These are phyloP conservation scores for Nomada goodeniana DNA, from an alignment of 2,888 invertebrate species.

Conservation along the genomic window DNA sequence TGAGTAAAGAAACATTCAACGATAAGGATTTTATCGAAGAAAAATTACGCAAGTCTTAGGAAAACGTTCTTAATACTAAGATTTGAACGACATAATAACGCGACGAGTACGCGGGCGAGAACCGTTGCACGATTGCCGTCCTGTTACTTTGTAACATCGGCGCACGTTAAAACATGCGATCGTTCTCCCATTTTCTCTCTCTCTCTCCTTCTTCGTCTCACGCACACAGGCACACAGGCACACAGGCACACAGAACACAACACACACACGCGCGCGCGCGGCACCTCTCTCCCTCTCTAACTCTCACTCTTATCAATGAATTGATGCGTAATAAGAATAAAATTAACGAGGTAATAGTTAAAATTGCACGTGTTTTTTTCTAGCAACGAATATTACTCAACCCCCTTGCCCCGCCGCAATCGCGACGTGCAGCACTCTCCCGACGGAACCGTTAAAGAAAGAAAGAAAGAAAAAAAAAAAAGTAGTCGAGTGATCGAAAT, in stretches of 20 bases:
- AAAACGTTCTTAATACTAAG: conserved; percentile 65
- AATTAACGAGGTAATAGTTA: conserved; percentile 70
- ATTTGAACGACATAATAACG: conserved; percentile 57
- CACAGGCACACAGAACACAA: background rate
- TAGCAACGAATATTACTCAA: conserved; percentile 47
- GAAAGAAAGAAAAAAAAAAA: conserved; percentile 11
- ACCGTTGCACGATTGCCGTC: conserved; percentile 40
- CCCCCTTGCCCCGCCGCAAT: background rate
- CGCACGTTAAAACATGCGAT: conserved; percentile 10
- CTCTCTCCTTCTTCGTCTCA: background rate
- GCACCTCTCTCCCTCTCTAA: conserved; percentile 4
- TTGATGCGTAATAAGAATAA: conserved; percentile 69
- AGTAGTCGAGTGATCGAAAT: conserved; percentile 59
- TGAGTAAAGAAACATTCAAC: conserved; percentile 60
- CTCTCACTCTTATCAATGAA: conserved; percentile 59
- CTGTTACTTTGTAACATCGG: conserved; percentile 35
- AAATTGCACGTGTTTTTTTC: conserved; percentile 65
- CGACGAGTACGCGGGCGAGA: conserved; percentile 69
- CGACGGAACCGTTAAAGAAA: conserved; percentile 33
- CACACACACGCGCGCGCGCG: background rate
- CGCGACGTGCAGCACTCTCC: conserved; percentile 64
- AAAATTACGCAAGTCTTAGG: conserved; percentile 61
- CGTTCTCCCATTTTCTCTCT: background rate
- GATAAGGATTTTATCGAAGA: conserved; percentile 59
- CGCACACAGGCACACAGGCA: background rate